A percentile compares a stretch with the other conserved stretches of the same genome.
Evolutionary conservation across 2,888 invertebrate species (phyloP).

Genomic region (Orchesella flavescens): DNA sequence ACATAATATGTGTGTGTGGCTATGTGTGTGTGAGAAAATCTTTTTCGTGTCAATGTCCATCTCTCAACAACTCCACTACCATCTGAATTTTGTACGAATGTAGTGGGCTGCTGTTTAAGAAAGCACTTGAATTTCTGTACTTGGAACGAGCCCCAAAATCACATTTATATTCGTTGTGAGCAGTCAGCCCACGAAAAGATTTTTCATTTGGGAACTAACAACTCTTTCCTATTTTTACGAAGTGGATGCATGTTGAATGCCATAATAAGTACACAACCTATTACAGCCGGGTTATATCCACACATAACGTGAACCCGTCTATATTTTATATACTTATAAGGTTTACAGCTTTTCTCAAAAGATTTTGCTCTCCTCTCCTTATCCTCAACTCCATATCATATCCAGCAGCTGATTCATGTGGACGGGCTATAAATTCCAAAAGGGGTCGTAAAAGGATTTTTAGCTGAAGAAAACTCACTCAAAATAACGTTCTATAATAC

Average conservation of each 20-base stretch:
- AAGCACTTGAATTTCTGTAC: background rate
- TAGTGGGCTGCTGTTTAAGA: background rate
- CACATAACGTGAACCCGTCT: too few relatives aligned
- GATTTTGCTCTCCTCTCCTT: background rate
- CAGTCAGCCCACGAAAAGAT: slow-evolving; percentile 47
- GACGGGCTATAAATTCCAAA: slow-evolving; percentile 63
- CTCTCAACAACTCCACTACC: slow-evolving; percentile 1
- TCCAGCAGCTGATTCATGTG: slow-evolving; percentile 62
- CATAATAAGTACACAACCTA: too few relatives aligned
- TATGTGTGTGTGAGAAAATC: slow-evolving; percentile 17
- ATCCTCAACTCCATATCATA: slow-evolving; percentile 40
- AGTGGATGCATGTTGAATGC: background rate
- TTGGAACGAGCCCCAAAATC: slow-evolving; percentile 9
- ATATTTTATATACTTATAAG: too few relatives aligned
- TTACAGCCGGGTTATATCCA: too few relatives aligned
- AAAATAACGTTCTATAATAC: background rate
- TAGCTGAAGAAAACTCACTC: slow-evolving; percentile 34
- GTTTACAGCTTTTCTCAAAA: background rate
- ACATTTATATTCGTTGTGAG: slow-evolving; percentile 50
- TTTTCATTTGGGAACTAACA: slow-evolving; percentile 48
- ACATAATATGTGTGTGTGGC: background rate
- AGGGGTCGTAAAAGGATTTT: slow-evolving; percentile 62
- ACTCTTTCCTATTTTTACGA: background rate
- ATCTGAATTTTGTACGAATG: background rate
- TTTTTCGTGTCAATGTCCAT: slow-evolving; percentile 18